These are phyloP conservation scores for Neoascia interrupta DNA, from an alignment of 2,888 invertebrate genomes.

Conservation along the genomic window DNA sequence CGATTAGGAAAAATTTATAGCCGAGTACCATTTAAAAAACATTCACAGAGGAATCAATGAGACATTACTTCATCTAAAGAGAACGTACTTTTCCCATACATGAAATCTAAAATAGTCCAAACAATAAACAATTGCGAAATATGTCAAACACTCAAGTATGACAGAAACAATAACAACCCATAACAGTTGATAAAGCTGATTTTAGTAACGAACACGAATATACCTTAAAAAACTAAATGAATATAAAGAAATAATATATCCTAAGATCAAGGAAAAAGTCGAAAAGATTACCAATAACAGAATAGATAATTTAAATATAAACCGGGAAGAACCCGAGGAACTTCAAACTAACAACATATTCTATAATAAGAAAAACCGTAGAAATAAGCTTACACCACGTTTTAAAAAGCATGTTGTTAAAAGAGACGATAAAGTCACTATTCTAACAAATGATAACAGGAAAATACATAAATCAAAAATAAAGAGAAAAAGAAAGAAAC, in stretches of 20 bases:
- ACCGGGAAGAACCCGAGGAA: neutral
- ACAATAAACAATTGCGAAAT: too few species aligned
- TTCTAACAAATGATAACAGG: neutral
- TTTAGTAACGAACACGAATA: constrained; percentile 5
- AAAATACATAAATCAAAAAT: constrained; percentile 7
- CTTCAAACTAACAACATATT: neutral
- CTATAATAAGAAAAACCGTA: neutral
- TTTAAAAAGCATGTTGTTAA: neutral
- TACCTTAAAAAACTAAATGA: constrained; percentile 5
- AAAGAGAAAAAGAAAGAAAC: neutral
- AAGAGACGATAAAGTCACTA: neutral
- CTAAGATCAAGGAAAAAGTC: neutral
- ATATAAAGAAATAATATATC: neutral
- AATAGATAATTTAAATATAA: constrained; percentile 2
- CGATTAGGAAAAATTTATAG: neutral
- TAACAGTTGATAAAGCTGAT: neutral
- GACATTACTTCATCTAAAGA: neutral
- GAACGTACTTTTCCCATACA: too few species aligned
- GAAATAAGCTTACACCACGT: neutral
- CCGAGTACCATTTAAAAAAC: neutral
- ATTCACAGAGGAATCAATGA: constrained; percentile 1
- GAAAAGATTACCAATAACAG: neutral
- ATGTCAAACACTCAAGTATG: neutral
- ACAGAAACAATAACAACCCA: neutral
- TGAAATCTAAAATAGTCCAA: neutral